Base-by-base conservation (phyloP, 2,888 invertebrate species). In the Polydrusus pterygomalis region DNA sequence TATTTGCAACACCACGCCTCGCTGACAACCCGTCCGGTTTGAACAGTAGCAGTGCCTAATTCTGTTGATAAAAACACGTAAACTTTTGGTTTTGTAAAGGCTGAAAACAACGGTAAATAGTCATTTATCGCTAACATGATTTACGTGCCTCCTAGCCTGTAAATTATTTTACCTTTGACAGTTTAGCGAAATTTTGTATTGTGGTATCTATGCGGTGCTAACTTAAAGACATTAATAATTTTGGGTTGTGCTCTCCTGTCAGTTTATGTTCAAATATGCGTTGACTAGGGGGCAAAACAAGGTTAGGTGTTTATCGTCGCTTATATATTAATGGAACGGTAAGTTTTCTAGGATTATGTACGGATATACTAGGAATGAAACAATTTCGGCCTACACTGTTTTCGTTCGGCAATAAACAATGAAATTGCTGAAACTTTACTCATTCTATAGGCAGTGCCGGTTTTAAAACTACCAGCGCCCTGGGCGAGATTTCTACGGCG, bases 111-210 rank as follows among this genome's bases (percentile, higher is more conserved):
- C 68, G 40, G 56, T 18, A 43, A 68, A 68, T 68, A 68, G 38
- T 54, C 49, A 43, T 68, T 68, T 68, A 68, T 54, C 68, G 68
- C 47, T 13, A 6, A 13, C 40, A 25, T 17, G 54, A 68, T 54
- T 68, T 54, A 56, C 68, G 54, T 13, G 68, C 68, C 40, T 40
- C 40, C 40, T 17, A 51, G 68, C 54, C 20, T 18, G 54, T 68
- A 68, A 68, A 68, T 54, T 54, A 68, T 68, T 68, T 68, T 43
- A 56, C 56, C 56, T 54, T 40, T 38, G 49, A 68, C 34, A 49
- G 30, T 68, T 51, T 51, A 11, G 54, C 17, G 18, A 51, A 68
- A 68, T 54, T 54, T 51, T 68, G 51, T 18, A 18, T 25, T 38
- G 51, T 47, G 54, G 40, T 15, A 68, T 68, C 54, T 68, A 56